phyloP scores from a whole-genome alignment of 2,888 invertebrate species.

The Phytoseiulus persimilis region DNA sequence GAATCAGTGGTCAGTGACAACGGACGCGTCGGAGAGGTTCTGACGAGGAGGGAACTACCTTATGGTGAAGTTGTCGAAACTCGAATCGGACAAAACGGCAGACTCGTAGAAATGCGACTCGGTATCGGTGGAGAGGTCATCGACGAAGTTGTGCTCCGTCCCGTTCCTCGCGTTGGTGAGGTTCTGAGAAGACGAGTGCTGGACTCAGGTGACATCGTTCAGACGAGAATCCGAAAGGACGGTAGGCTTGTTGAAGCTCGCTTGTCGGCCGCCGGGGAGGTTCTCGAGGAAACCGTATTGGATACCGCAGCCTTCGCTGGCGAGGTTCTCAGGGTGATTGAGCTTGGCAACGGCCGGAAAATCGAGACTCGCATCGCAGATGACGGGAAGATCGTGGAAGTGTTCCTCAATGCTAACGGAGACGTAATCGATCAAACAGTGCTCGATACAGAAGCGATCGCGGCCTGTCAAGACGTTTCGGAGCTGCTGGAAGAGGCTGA shows the following conservation, averaged over 20 bases:
- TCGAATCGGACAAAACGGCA: slow-evolving; percentile 15
- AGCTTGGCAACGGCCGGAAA: not conserved
- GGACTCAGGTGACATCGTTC: not conserved
- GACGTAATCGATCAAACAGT: slow-evolving; percentile 6
- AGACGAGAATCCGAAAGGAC: slow-evolving; percentile 26
- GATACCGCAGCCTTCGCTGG: not conserved
- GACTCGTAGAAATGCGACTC: slow-evolving; percentile 14
- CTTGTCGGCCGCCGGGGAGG: not conserved
- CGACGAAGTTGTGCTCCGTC: slow-evolving; percentile 28
- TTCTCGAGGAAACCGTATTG: slow-evolving; percentile 8
- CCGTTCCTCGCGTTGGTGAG: slow-evolving; percentile 33
- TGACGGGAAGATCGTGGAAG: slow-evolving; percentile 17
- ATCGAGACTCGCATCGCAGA: not conserved
- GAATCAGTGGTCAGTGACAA: not conserved
- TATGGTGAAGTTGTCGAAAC: slow-evolving; percentile 27
- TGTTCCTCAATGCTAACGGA: not conserved
- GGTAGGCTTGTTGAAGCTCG: slow-evolving; percentile 12
- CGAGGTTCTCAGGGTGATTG: not conserved
- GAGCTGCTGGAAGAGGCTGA: not conserved
- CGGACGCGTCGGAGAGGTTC: not conserved
- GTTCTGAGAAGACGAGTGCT: slow-evolving; percentile 17
- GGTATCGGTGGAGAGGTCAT: not conserved
- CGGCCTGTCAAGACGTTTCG: not conserved
- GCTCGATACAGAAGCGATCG: not conserved
- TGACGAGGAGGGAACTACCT: slow-evolving; percentile 18